Base-by-base conservation (phyloP, 2,113 vertebrate genomes). In the Malurus cyaneus region DNA sequence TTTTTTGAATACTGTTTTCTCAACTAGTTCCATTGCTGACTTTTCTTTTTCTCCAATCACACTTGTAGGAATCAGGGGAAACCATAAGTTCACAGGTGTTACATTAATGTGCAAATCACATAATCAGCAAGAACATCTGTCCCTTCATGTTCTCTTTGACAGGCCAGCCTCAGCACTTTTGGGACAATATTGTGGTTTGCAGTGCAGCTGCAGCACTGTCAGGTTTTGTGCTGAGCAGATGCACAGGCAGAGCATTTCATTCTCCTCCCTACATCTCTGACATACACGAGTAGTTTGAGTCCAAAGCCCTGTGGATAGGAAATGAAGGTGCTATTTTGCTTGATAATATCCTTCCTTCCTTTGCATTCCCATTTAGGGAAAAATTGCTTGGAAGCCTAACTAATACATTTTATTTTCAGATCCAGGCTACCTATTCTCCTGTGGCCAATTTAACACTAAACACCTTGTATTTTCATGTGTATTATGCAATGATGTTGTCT, bases 271-370 rank as follows among this genome's bases (percentile, higher is more conserved):
- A 8, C 6, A 20, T 46, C 29, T 65, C 32, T 47, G 31, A 41
- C 5, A 4, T 59, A 28, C 0, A 2, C 50, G 36, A 16, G 14
- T 7, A 20, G 2, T 8, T 25, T 0, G 5, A 54, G 57, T 82
- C 71, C 61, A 66, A 65, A 82, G 39, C 80, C 10, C 36, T 52
- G n/a, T 9, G 12, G 14, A 9, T 2, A 53, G 50, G 9, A 46
- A 77, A 89, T 1, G 26, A 47, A 74, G 13, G 18, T 12, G 2
- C 8, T 14, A 28, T 88, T 90, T 50, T 61, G 1, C 5, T 12
- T 54, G 44, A 23, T n/a, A 57, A 62, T 26, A 4, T 5, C 18
- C 12, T 90, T 32, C 23, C 11, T 31, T 14, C 10, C 23, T 86
- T 47, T 54, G 11, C 9, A 26, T 47, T 67, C 5, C 20, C 3